Percentiles rank a stretch among this genome's conserved stretches.
phyloP scores from a whole-genome alignment of 2,797 vertebrate genomes.

The Poecilia velifera region DNA sequence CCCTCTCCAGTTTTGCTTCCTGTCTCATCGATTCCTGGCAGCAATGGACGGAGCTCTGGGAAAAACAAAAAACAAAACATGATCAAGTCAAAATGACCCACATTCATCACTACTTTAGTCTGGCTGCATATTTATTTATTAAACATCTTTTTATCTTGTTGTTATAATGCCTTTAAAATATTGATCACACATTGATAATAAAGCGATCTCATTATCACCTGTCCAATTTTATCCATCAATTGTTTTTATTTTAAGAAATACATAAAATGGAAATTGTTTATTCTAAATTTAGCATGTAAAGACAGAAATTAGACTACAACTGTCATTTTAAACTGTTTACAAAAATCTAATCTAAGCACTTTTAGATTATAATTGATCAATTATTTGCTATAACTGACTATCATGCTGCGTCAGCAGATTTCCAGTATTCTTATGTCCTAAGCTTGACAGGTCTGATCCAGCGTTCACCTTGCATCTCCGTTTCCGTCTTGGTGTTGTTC shows the following conservation, averaged over 20 bases:
- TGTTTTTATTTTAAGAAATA: not conserved
- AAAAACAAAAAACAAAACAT: constrained; percentile 5
- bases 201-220: not conserved
- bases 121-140: not conserved
- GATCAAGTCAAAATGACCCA: not conserved
- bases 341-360: not conserved
- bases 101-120: not conserved
- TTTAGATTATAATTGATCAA: not conserved
- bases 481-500: constrained; percentile 23
- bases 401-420: no score
- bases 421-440: no score
- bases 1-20: constrained; percentile 51
- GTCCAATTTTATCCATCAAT: not conserved
- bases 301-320: accelerated
- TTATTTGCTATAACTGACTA: no score
- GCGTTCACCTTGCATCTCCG: constrained; percentile 81
- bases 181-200: not conserved
- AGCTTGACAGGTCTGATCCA: no score
- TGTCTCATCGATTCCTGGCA: constrained; percentile 13
- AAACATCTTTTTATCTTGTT: not conserved
- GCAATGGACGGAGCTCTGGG: constrained; percentile 73
- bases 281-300: not conserved
- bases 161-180: not conserved
- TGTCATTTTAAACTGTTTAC: not conserved
- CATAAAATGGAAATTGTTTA: constrained; percentile 10